Percentiles rank a stretch among this genome's conserved stretches.
Evolutionary conservation across 2,113 vertebrate genomes (phyloP).

Genomic region (Diphyllodes magnificus): DNA sequence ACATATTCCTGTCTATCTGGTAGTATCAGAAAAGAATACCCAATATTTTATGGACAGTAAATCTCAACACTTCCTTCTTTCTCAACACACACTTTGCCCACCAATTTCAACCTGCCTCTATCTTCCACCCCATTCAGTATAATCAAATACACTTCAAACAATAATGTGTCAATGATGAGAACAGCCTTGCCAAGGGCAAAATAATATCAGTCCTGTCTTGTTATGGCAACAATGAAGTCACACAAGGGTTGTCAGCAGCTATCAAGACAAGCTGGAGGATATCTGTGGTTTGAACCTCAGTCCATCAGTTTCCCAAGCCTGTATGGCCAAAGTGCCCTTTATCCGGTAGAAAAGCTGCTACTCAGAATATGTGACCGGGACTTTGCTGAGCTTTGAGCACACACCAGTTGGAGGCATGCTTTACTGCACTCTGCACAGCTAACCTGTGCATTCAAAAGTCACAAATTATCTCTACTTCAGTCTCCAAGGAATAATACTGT

Average conservation of each 20-base stretch:
- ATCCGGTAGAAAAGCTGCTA: background rate
- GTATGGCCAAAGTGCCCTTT: background rate
- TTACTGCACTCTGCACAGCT: background rate
- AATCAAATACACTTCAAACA: background rate
- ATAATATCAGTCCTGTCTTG: background rate
- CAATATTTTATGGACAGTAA: background rate
- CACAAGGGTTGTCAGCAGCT: background rate
- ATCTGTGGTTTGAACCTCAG: background rate
- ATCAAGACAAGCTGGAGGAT: background rate
- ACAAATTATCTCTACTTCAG: background rate
- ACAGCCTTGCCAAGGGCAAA: background rate
- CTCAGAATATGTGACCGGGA: background rate
- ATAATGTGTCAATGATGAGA: background rate
- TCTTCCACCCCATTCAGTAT: background rate
- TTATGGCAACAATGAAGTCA: background rate
- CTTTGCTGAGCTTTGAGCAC: background rate
- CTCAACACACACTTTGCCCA: background rate
- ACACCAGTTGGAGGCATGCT: background rate
- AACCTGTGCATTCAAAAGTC: background rate
- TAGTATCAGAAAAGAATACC: background rate
- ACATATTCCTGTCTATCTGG: background rate
- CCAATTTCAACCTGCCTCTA: background rate
- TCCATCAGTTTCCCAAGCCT: fast-evolving
- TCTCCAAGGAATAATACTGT: background rate
- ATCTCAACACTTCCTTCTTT: background rate